Base-by-base conservation (phyloP, 2,113 vertebrate genomes). In the Poicephalus gulielmi region DNA sequence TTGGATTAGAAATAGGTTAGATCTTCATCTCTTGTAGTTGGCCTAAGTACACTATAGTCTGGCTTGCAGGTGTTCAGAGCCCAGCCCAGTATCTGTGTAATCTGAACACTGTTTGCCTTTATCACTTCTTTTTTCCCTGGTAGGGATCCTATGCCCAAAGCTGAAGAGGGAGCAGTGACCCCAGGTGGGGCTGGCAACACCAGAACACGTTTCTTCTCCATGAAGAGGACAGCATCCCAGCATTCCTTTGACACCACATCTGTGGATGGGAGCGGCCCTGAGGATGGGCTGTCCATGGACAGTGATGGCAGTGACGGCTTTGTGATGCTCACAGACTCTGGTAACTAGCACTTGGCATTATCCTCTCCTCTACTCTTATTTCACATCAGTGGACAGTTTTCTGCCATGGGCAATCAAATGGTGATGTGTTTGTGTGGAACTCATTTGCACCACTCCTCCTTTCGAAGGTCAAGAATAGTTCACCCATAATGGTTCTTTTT, bases 271-370 rank as follows among this genome's bases (percentile, higher is more conserved):
- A 99, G 99, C 37, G 97, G 98, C 70, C 98, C 98, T 2, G 99
- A 99, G 52, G 99, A 99, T 8, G 97, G 98, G 67, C 97, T 99
- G 22, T 99, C 99, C 0, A 90, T 99, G 91, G 98, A 99, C 94
- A 99, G 99, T 7, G 99, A 99, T 55, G 96, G 98, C 97, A 99
- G 99, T 3, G 99, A 99, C 1, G 98, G 98, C 94, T 99, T 99
- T 22, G 98, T 99, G 86, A 98, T 99, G 96, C 98, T 99, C 67
- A 94, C 99, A 77, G 99, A 99, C 91, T 98, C 99, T 60, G 99
- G 99, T 99, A 98, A 88, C 25, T 16, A 30, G 35, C 6, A 3
- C 57, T 69, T 31, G 53, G 68, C 33, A 47, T 43, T 44, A 17
- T 68, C 39, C 16, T 74, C 30, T 53, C 4, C 30, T 24, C 17